Percentiles rank a stretch among this genome's conserved stretches.
phyloP scores from a whole-genome alignment of 2,888 invertebrate species.

The Drosophila paranaensis region DNA sequence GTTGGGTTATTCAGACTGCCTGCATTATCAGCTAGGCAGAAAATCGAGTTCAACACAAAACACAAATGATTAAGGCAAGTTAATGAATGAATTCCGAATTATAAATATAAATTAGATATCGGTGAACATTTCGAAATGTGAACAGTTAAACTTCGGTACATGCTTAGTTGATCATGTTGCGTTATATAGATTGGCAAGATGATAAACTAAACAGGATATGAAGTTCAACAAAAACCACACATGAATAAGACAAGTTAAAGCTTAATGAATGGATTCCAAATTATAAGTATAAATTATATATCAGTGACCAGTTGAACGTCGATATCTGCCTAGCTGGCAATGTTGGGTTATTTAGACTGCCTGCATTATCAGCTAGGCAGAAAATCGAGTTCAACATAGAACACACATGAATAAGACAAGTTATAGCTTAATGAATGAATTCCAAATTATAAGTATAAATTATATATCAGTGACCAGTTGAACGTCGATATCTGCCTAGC shows the following conservation, averaged over 20 bases:
- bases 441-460: background rate
- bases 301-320: background rate
- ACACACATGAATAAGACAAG: background rate
- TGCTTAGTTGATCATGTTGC: too few relatives aligned
- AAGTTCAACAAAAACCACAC: too few relatives aligned
- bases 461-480: too few relatives aligned
- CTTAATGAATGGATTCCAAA: too few relatives aligned
- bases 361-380: background rate
- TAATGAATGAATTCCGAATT: background rate
- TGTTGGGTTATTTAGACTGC: background rate
- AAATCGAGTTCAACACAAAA: background rate
- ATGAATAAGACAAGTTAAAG: too few relatives aligned
- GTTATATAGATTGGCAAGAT: too few relatives aligned
- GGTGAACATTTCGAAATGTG: too few relatives aligned
- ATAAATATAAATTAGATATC: too few relatives aligned
- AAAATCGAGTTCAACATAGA: background rate
- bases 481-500: background rate
- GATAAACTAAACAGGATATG: too few relatives aligned
- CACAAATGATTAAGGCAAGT: background rate
- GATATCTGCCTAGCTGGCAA: background rate
- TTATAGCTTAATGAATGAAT: background rate
- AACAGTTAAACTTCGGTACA: too few relatives aligned
- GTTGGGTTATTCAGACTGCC: background rate
- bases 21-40: background rate
- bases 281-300: too few relatives aligned